Conservation (phyloP, 1,140 invertebrate genomes). For the Eurosta solidaginis region DNA sequence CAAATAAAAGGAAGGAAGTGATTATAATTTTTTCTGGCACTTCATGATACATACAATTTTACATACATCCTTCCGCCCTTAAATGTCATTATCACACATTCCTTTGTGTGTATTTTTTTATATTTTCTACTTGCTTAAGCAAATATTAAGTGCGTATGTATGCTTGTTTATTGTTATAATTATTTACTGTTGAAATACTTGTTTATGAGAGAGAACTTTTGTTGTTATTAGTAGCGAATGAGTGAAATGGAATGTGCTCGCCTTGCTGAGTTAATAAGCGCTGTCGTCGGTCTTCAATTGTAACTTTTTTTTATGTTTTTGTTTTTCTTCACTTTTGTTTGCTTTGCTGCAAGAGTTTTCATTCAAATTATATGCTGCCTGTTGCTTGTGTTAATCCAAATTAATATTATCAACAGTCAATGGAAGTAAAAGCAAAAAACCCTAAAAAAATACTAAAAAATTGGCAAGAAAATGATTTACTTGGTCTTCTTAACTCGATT, state of each 20-base stretch:
- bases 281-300: too few species aligned
- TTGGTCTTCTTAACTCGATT: neutral
- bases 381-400: neutral
- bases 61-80: conserved; percentile 8
- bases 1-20: neutral
- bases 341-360: neutral
- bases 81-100: too few species aligned
- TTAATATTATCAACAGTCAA: neutral
- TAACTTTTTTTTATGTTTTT: neutral
- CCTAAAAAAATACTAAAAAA: neutral
- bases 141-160: too few species aligned
- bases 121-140: neutral
- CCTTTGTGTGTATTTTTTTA: neutral
- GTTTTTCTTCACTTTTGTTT: neutral
- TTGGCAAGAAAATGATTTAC: neutral
- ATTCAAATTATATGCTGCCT: neutral
- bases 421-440: neutral
- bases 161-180: too few species aligned
- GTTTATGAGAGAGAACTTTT: too few species aligned
- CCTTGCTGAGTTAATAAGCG: too few species aligned
- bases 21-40: neutral
- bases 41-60: too few species aligned
- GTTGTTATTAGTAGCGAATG: too few species aligned
- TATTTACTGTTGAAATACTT: too few species aligned
- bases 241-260: too few species aligned